Conservation (phyloP, 2,888 invertebrate genomes). For the Chesias legatella region DNA sequence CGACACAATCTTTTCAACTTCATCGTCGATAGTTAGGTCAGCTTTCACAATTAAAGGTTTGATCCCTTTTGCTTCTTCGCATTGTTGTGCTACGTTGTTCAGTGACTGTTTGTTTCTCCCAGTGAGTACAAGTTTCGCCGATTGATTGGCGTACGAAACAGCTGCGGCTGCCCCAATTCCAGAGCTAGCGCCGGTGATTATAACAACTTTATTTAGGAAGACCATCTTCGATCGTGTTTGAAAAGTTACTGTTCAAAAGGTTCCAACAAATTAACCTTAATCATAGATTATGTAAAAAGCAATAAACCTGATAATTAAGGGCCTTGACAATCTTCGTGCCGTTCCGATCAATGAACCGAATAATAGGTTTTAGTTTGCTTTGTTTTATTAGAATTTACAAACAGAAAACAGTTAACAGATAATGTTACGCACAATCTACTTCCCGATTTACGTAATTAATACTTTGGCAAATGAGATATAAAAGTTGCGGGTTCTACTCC, state of each 20-base stretch:
- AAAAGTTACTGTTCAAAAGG: slow-evolving; percentile 27
- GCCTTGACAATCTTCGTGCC: too few species aligned
- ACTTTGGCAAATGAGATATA: too few species aligned
- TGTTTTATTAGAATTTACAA: too few species aligned
- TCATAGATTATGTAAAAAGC: too few species aligned
- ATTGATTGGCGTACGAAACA: slow-evolving; percentile 82
- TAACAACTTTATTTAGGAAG: slow-evolving; percentile 81
- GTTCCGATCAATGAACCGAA: too few species aligned
- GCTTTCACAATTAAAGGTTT: slow-evolving; percentile 81
- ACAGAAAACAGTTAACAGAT: too few species aligned
- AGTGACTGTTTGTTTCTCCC: slow-evolving; percentile 86
- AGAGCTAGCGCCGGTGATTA: slow-evolving; percentile 85
- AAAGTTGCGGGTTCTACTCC: too few species aligned
- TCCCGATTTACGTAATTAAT: too few species aligned
- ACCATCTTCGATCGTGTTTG: slow-evolving; percentile 60
- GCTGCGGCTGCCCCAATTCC: slow-evolving; percentile 87
- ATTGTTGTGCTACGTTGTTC: slow-evolving; percentile 81
- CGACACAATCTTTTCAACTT: slow-evolving; percentile 82
- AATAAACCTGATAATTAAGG: background rate
- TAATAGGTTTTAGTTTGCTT: too few species aligned
- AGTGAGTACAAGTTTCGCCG: slow-evolving; percentile 83
- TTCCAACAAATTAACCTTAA: too few species aligned
- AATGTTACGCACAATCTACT: too few species aligned
- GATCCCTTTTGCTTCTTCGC: slow-evolving; percentile 59
- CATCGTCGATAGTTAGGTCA: slow-evolving; percentile 84